phyloP scores from a whole-genome alignment of 2,113 vertebrate species.

The Taurulus bubalis region DNA sequence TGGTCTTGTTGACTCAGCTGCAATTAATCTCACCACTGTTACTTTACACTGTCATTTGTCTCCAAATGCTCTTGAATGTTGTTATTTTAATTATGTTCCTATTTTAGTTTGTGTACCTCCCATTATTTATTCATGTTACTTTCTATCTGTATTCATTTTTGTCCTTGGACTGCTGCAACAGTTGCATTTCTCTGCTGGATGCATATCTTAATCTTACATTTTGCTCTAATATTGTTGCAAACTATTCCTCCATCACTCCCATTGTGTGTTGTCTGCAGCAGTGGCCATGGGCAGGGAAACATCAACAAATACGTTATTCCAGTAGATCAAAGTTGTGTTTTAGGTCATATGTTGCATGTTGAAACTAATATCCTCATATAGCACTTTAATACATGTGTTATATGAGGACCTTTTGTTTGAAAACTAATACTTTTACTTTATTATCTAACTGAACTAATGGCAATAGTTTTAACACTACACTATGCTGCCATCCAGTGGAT shows the following conservation, averaged over 20 bases:
- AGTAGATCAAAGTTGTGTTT: slow-evolving; percentile 1
- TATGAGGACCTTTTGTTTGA: background rate
- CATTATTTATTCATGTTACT: background rate
- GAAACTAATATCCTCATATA: background rate
- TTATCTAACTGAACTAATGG: background rate
- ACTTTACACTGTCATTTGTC: background rate
- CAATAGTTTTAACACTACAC: background rate
- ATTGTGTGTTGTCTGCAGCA: slow-evolving; percentile 24
- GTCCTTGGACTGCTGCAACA: background rate
- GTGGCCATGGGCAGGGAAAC: background rate
- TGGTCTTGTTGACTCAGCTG: background rate
- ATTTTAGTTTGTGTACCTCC: background rate
- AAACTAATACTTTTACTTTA: background rate
- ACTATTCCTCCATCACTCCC: slow-evolving; percentile 29
- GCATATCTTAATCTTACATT: background rate
- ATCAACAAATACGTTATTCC: background rate
- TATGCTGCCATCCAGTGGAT: slow-evolving; percentile 74
- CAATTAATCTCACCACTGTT: background rate
- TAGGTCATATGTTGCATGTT: background rate
- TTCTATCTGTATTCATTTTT: background rate
- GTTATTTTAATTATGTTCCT: background rate
- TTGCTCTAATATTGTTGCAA: slow-evolving; percentile 7
- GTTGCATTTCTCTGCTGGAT: background rate
- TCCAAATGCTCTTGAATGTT: background rate
- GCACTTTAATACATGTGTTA: background rate